Evolutionary conservation across 2,113 vertebrate species (phyloP), one percentile per base, ranked within the genome.

Genomic region (Otus sunia): DNA sequence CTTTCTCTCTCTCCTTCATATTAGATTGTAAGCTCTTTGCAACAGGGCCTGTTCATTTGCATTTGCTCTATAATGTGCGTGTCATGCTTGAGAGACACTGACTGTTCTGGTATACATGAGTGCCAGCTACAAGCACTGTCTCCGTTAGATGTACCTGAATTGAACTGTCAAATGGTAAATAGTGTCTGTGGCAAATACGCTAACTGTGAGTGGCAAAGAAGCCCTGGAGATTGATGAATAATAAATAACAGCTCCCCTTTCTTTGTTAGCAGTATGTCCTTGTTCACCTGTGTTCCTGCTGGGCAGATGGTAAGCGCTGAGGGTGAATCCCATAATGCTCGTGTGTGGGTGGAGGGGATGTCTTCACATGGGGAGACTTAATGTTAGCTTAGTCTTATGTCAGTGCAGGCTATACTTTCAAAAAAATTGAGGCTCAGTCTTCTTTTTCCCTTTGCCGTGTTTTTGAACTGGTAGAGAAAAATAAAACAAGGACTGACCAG

Each of bases 151-250:
- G 84, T 79, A 93, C 92, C 90, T 96, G 94, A 95, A 96, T 96
- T 95, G 93, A 96, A 95, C 94, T 96, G 93, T 97, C 96, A 96
- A 95, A 96, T 69, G 92, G 92, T 93, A 95, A 96, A 96, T 96
- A 92, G 83, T 79, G 81, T 96, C 84, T 95, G 71, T 76, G 76
- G 92, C 71, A 94, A 94, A 74, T 69, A 69, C 9, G 4, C 78
- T 94, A 96, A 96, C 84, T 58, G 87, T 85, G 87, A 96, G 90
- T 95, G 91, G 93, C 93, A 96, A 97, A 96, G 77, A 87, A 94
- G 77, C 74, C 84, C 91, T 85, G 81, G 92, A 94, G 93, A 93
- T 85, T 90, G 92, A 94, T 92, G 92, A 96, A 96, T 95, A 95
- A 95, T 93, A 95, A 96, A 88, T 72, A 96, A 85, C 37, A 68